Base-by-base conservation (phyloP, 2,797 vertebrate genomes). In the Poecile montanus region DNA sequence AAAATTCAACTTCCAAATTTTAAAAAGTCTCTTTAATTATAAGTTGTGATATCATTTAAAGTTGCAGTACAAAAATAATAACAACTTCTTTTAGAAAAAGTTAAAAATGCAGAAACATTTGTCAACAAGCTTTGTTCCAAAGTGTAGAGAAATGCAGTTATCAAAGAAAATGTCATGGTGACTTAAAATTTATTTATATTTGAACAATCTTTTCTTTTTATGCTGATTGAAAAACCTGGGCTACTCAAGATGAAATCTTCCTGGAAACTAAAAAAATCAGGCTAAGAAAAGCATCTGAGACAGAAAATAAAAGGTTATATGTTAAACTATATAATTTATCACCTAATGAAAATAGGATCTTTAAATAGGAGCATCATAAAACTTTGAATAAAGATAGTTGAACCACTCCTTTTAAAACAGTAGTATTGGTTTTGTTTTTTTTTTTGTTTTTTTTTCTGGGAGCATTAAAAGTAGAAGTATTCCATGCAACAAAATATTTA, bases 381-480 rank as follows among this genome's bases (percentile, higher is more conserved):
- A 50, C 1, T 36, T 82, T 60, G 50, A 25, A 75, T 26, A 68
- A 77, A 66, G 16, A 58, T 14, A 34, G 30, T 3, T 36, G 14
- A 93, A 29, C 7, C 2, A 26, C 26, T 63, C 3, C 7, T 78
- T 93, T 89, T 50, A 72, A 87, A 72, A 30, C 4, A 36, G 2
- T 1, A 40, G 0, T 47, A 54, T 13, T 60, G 12, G 13, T n/a
- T n/a, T n/a, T n/a, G n/a, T n/a, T n/a, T 40, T 40, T 40, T 6
- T 40, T 40, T 13, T 12, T 38, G 3, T 40, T 12, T 17, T 60
- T 73, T 40, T 62, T 65, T 63, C 36, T 56, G 9, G 44, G 48
- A 60, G 0, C 7, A 70, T 32, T 83, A 44, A 66, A 85, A 79
- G 15, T 34, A 51, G 13, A 48, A 30, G 2, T 19, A 67, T 80